A percentile compares a stretch with the other conserved stretches of the same genome.
Conservation (phyloP, 2,797 vertebrate species). For the Phaenicophaeus curvirostris region DNA sequence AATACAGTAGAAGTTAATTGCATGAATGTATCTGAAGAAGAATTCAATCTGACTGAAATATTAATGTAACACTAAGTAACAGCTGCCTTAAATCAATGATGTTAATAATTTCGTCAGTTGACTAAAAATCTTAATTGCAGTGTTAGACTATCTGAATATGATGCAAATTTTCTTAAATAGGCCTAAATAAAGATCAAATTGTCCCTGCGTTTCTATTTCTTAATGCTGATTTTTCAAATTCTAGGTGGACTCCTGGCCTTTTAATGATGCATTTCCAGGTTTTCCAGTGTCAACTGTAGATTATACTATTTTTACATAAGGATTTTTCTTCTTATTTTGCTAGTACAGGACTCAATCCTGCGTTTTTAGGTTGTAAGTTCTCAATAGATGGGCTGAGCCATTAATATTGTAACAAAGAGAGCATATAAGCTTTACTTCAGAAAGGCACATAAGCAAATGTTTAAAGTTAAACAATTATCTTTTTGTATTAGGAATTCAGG, state of each 20-base stretch:
- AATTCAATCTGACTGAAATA: slow-evolving; percentile 13
- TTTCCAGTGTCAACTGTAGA: not conserved
- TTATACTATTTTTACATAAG: not conserved
- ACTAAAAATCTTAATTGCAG: slow-evolving; percentile 19
- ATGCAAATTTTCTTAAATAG: slow-evolving; percentile 43
- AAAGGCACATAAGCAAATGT: not conserved
- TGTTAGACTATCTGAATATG: slow-evolving; percentile 17
- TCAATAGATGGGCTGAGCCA: not conserved
- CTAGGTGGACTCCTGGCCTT: not conserved
- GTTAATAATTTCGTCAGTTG: slow-evolving; percentile 28
- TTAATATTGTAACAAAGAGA: not conserved
- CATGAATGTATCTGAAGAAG: slow-evolving; percentile 10
- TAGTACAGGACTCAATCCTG: not conserved
- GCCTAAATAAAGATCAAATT: slow-evolving; percentile 67
- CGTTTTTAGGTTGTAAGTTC: not conserved
- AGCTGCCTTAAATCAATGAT: slow-evolving; percentile 52
- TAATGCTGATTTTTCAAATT: slow-evolving; percentile 6
- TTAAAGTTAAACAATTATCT: not conserved
- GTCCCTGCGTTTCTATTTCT: not conserved
- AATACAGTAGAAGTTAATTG: not conserved
- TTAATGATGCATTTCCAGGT: not conserved
- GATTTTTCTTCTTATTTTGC: slow-evolving; percentile 5
- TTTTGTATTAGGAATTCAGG: not conserved
- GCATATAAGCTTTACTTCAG: not conserved
- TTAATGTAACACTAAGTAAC: slow-evolving; percentile 42